Conservation (phyloP, 2,888 invertebrate species). For the Heliconius ismenius region DNA sequence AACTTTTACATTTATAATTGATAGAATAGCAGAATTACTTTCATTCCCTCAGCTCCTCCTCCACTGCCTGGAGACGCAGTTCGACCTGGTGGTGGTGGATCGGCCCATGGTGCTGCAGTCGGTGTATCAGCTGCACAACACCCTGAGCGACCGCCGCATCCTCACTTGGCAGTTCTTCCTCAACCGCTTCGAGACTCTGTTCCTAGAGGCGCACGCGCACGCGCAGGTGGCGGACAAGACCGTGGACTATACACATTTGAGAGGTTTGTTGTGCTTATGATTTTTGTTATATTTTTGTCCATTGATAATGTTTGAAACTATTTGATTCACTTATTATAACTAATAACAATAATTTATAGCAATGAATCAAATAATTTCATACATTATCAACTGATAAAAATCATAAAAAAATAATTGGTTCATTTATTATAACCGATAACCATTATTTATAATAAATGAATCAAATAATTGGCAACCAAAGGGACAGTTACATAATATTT, state of each 20-base stretch:
- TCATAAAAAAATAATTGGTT: too few species aligned
- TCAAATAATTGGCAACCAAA: too few species aligned
- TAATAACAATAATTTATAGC: too few species aligned
- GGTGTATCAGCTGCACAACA: slow-evolving; percentile 96
- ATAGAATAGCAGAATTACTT: background rate
- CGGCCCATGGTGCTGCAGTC: slow-evolving; percentile 98
- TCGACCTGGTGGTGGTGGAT: slow-evolving; percentile 98
- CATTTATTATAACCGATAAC: too few species aligned
- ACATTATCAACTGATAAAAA: too few species aligned
- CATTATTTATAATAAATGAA: too few species aligned
- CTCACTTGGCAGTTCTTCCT: slow-evolving; percentile 99
- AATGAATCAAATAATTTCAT: too few species aligned
- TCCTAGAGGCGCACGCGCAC: slow-evolving; percentile 98
- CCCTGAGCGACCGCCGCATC: slow-evolving; percentile 93
- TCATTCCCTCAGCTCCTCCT: slow-evolving; percentile 86
- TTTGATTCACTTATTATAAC: too few species aligned
- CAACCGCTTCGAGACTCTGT: slow-evolving; percentile 94
- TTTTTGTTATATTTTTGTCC: too few species aligned
- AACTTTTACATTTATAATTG: background rate
- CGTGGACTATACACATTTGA: slow-evolving; percentile 91
- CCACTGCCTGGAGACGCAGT: slow-evolving; percentile 98
- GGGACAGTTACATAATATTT: too few species aligned
- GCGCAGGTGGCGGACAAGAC: slow-evolving; percentile 95
- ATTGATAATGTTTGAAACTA: too few species aligned
- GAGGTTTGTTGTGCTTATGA: slow-evolving; percentile 80